Percentiles rank a stretch among this genome's conserved stretches.
Evolutionary conservation across 2,797 vertebrate species (phyloP).

Genomic region (Cuniculus paca): DNA sequence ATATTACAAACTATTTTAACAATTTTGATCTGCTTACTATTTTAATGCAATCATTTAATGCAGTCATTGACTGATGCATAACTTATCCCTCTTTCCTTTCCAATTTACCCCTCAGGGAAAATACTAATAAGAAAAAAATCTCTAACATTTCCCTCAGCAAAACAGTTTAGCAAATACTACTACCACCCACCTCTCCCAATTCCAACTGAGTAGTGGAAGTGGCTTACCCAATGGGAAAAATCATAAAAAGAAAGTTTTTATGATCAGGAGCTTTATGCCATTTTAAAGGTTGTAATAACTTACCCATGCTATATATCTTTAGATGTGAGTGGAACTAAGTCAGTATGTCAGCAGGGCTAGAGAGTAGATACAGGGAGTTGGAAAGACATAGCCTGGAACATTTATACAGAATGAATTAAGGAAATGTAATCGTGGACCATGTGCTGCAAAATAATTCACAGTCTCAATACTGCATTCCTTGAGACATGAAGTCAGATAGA

Average conservation of each 20-base stretch:
- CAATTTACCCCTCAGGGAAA: background rate
- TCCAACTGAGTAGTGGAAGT: background rate
- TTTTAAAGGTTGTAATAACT: slow-evolving; percentile 5
- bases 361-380: background rate
- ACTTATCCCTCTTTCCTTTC: slow-evolving; percentile 17
- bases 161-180: background rate
- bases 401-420: slow-evolving; percentile 16
- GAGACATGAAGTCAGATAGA: slow-evolving; percentile 63
- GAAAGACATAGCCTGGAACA: slow-evolving; percentile 10
- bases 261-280: background rate
- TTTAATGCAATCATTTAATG: slow-evolving; percentile 25
- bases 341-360: background rate
- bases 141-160: slow-evolving; percentile 33
- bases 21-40: background rate
- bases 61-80: background rate
- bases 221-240: background rate
- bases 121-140: slow-evolving; percentile 51
- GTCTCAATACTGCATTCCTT: slow-evolving; percentile 55
- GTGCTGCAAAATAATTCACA: slow-evolving; percentile 62
- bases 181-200: background rate
- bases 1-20: background rate
- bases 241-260: slow-evolving; percentile 3
- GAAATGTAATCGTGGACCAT: background rate
- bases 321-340: background rate
- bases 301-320: background rate